Percentiles rank a stretch among this genome's conserved stretches.
These are phyloP conservation scores for Tanypteryx hageni DNA, from an alignment of 2,888 invertebrate genomes.

Conservation along the genomic window DNA sequence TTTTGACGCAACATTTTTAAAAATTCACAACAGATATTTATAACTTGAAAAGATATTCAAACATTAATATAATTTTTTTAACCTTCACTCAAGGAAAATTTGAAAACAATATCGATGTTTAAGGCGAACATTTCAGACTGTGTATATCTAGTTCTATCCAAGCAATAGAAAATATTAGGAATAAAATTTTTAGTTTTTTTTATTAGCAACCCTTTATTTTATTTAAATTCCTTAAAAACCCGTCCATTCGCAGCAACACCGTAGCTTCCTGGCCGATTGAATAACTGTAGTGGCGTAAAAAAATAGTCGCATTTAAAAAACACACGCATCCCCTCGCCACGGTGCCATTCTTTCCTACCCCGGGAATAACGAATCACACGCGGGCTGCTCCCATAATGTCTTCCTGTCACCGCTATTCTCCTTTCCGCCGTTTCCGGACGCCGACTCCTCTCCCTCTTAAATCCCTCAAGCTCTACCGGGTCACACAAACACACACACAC, in stretches of 20 bases:
- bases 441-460: conserved; percentile 41
- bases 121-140: too few relatives aligned
- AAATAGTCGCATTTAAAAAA: neutral
- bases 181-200: neutral
- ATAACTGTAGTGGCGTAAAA: neutral
- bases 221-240: neutral
- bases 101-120: too few relatives aligned
- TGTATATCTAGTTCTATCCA: too few relatives aligned
- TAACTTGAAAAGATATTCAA: too few relatives aligned
- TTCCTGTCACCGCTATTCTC: conserved; percentile 40
- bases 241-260: neutral
- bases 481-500: neutral
- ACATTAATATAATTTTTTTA: too few relatives aligned
- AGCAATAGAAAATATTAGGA: neutral
- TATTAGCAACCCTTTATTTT: neutral
- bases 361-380: conserved; percentile 37
- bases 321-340: neutral
- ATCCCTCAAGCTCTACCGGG: conserved; percentile 25
- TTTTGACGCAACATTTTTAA: too few relatives aligned
- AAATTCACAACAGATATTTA: too few relatives aligned
- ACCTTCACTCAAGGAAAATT: too few relatives aligned
- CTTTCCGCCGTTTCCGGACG: conserved; percentile 19
- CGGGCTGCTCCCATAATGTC: conserved; percentile 43
- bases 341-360: neutral
- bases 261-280: neutral